phyloP scores from a whole-genome alignment of 2,113 vertebrate species.

The Rhinoderma darwinii region DNA sequence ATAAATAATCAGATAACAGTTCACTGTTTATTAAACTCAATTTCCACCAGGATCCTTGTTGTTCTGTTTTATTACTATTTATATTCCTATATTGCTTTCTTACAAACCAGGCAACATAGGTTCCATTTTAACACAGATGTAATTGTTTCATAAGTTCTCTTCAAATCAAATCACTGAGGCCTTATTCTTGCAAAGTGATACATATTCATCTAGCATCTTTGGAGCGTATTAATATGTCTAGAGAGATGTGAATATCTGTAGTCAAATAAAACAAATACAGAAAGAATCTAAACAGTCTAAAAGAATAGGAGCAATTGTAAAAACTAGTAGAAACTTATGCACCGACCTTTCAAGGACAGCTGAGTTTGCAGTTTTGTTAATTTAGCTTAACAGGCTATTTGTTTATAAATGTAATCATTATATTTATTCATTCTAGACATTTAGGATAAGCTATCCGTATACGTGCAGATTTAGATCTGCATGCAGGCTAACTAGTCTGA shows the following conservation, averaged over 20 bases:
- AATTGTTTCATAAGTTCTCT: slow-evolving; percentile 50
- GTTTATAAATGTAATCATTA: not conserved
- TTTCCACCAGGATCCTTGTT: slow-evolving; percentile 29
- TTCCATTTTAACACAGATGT: slow-evolving; percentile 43
- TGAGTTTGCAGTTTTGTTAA: not conserved
- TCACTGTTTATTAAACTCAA: slow-evolving; percentile 39
- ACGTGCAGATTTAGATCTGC: not conserved
- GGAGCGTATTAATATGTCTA: slow-evolving; percentile 28
- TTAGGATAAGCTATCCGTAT: not conserved
- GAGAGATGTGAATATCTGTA: slow-evolving; percentile 30
- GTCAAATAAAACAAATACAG: slow-evolving; percentile 15
- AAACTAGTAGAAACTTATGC: not conserved
- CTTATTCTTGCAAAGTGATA: slow-evolving; percentile 33
- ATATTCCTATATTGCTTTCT: slow-evolving; percentile 43
- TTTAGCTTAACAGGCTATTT: not conserved
- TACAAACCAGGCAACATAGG: slow-evolving; percentile 37
- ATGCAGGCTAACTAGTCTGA: not conserved
- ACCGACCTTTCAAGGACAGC: not conserved
- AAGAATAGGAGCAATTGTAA: not conserved
- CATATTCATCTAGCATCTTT: slow-evolving; percentile 18
- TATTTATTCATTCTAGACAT: not conserved
- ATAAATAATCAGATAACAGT: slow-evolving; percentile 48
- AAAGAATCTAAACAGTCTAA: slow-evolving; percentile 18
- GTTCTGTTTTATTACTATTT: slow-evolving; percentile 35
- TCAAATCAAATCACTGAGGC: slow-evolving; percentile 30